phyloP scores from a whole-genome alignment of 1,140 invertebrate species.

The Chrysomallon squamiferum region DNA sequence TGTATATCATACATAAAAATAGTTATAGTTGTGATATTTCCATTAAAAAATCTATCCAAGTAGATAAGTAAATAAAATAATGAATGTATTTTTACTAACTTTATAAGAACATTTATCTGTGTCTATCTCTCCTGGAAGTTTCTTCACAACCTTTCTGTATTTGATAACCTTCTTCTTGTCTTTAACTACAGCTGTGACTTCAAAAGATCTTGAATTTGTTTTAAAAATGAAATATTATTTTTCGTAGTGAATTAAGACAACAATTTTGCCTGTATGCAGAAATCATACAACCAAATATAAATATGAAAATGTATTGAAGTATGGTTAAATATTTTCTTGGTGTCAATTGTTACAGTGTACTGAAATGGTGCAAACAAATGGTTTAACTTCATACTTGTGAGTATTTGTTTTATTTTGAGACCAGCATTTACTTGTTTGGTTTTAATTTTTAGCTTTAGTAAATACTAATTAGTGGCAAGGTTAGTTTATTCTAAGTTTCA shows the following conservation, averaged over 20 bases:
- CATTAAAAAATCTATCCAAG: too few species aligned
- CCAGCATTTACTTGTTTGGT: too few species aligned
- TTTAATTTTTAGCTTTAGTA: too few species aligned
- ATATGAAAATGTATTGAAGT: not conserved
- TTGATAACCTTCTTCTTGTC: slow-evolving; percentile 1
- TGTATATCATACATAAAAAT: too few species aligned
- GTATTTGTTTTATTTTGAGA: too few species aligned
- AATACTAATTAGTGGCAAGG: too few species aligned
- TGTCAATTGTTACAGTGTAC: not conserved
- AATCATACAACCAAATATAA: not conserved
- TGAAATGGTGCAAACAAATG: not conserved
- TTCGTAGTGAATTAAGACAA: not conserved
- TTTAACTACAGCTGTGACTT: not conserved
- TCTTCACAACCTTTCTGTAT: slow-evolving; percentile 2
- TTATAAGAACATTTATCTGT: not conserved
- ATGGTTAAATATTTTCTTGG: not conserved
- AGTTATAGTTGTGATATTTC: too few species aligned
- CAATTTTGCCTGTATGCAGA: not conserved
- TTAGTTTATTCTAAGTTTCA: too few species aligned
- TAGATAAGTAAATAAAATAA: too few species aligned
- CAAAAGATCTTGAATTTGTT: not conserved
- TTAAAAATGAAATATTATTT: not conserved
- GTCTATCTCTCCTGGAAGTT: not conserved
- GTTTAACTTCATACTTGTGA: not conserved
- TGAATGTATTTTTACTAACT: too few species aligned